phyloP scores from a whole-genome alignment of 2,888 invertebrate species.

The Tenodera sinensis region DNA sequence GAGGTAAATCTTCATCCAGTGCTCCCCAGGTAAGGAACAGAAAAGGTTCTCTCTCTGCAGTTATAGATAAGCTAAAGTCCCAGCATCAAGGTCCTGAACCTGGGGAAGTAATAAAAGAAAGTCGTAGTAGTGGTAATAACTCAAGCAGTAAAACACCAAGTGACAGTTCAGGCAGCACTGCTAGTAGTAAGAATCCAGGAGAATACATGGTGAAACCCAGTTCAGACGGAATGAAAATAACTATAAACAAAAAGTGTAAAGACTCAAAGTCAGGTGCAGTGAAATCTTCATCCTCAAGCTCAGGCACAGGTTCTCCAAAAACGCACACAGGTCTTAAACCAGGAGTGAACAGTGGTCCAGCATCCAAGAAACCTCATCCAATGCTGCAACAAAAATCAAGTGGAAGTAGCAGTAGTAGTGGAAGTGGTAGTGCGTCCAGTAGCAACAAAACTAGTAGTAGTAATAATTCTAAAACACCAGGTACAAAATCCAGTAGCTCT shows the following conservation, averaged over 20 bases:
- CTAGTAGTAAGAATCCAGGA: constrained; percentile 57
- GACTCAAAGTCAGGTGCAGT: constrained; percentile 53
- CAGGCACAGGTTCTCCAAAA: constrained; percentile 69
- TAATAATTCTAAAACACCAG: constrained; percentile 34
- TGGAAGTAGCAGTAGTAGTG: constrained; percentile 16
- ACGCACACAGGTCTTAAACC: constrained; percentile 80
- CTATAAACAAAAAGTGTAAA: constrained; percentile 80
- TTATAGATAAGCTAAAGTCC: constrained; percentile 81
- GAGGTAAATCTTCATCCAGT: constrained; percentile 57
- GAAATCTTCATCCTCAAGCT: constrained; percentile 40
- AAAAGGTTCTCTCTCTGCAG: constrained; percentile 75
- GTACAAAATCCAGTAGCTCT: constrained; percentile 41
- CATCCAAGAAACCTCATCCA: constrained; percentile 74
- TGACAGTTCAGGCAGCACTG: constrained; percentile 40
- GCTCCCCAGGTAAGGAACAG: constrained; percentile 59
- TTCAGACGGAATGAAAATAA: constrained; percentile 85
- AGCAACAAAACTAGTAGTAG: constrained; percentile 7
- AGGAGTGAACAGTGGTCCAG: constrained; percentile 82
- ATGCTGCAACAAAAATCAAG: constrained; percentile 43
- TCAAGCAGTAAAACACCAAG: constrained; percentile 39
- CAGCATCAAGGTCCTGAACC: constrained; percentile 61
- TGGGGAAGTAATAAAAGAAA: constrained; percentile 33
- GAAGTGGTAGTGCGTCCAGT: constrained; percentile 10
- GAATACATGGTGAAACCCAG: constrained; percentile 89
- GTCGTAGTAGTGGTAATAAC: constrained; percentile 35